Evolutionary conservation across 2,888 invertebrate species (phyloP).

Genomic region (Eurytoma adleriae): DNA sequence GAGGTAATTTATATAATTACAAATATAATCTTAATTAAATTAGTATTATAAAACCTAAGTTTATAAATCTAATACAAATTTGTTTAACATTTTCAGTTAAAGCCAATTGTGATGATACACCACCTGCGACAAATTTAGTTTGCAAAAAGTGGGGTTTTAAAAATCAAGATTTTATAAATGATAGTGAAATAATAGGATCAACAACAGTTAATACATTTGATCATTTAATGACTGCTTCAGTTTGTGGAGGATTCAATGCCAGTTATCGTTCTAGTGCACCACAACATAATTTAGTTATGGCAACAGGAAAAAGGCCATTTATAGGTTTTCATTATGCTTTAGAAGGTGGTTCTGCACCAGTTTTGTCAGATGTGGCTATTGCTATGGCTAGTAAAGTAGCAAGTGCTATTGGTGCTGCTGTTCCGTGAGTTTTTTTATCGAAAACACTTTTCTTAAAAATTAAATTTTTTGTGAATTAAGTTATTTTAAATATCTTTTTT

Average conservation of each 20-base stretch:
- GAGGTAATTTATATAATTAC: slow-evolving; percentile 78
- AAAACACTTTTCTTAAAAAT: slow-evolving; percentile 13
- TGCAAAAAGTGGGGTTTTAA: slow-evolving; percentile 93
- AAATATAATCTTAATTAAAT: slow-evolving; percentile 22
- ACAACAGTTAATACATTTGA: slow-evolving; percentile 88
- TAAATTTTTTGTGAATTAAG: slow-evolving; percentile 10
- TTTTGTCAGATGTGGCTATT: slow-evolving; percentile 93
- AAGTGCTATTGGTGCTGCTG: slow-evolving; percentile 78
- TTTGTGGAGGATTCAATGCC: slow-evolving; percentile 85
- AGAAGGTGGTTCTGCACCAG: slow-evolving; percentile 90
- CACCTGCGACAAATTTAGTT: slow-evolving; percentile 81
- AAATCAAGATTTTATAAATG: slow-evolving; percentile 85
- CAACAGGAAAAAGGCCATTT: slow-evolving; percentile 89
- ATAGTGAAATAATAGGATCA: slow-evolving; percentile 87
- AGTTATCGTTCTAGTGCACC: slow-evolving; percentile 86
- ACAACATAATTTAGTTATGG: slow-evolving; percentile 85
- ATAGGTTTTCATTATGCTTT: slow-evolving; percentile 92
- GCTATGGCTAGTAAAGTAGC: slow-evolving; percentile 93
- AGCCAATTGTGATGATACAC: slow-evolving; percentile 82
- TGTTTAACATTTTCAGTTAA: slow-evolving; percentile 53
- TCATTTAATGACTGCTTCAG: slow-evolving; percentile 88
- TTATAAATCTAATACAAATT: background rate
- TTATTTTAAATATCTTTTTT: slow-evolving; percentile 35
- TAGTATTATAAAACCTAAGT: background rate
- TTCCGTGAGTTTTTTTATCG: slow-evolving; percentile 81